Conservation (phyloP, 1,140 invertebrate species). For the Caenorhabditis brenneri region DNA sequence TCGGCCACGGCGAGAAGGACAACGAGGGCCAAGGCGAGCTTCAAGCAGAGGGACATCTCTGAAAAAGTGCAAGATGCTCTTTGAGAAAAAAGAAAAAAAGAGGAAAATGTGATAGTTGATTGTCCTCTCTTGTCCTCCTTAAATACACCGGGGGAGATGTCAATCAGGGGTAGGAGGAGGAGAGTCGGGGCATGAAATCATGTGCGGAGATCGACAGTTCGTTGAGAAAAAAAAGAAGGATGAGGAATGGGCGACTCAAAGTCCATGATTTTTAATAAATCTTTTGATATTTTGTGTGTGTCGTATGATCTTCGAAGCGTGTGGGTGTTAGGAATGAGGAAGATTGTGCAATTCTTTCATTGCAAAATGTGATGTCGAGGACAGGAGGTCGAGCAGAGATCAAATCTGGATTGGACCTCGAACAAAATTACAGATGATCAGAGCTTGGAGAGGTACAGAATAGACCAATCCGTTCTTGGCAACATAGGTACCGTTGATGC, state of each 20-base stretch:
- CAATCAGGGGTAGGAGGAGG: not conserved
- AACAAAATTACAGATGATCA: too few species aligned
- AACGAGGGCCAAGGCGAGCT: not conserved
- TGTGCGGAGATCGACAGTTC: constrained; percentile 22
- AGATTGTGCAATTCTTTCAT: constrained; percentile 16
- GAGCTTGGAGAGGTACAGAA: too few species aligned
- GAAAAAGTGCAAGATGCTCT: not conserved
- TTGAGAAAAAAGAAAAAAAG: not conserved
- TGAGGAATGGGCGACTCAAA: not conserved
- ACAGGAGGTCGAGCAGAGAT: too few species aligned
- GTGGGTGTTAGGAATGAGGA: not conserved
- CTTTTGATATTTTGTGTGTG: not conserved
- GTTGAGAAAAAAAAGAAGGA: not conserved
- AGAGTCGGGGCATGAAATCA: not conserved
- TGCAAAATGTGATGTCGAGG: too few species aligned
- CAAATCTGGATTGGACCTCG: too few species aligned
- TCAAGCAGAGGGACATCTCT: not conserved
- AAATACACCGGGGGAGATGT: not conserved
- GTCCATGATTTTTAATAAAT: not conserved
- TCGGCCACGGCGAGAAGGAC: not conserved
- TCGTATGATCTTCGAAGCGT: not conserved
- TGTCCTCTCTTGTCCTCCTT: not conserved
- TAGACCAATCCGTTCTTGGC: too few species aligned
- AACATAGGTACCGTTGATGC: too few species aligned
- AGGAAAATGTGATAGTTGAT: not conserved